phyloP scores from a whole-genome alignment of 2,113 vertebrate genomes.

The Lagopus leucura region DNA sequence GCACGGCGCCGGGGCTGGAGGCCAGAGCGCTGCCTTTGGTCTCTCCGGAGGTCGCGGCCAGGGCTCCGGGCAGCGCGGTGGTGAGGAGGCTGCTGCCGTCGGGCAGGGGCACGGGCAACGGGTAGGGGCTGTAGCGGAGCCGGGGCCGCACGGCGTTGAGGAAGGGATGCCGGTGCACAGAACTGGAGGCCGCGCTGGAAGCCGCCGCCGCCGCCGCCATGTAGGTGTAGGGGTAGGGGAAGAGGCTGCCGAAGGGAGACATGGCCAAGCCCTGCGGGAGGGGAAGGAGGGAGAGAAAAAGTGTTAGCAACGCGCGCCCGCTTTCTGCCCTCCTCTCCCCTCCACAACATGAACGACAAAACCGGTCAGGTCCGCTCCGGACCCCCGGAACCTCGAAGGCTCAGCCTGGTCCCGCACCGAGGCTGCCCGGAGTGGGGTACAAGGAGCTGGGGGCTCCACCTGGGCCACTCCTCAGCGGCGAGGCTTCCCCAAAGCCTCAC shows the following conservation, averaged over 20 bases:
- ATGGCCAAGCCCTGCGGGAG: slow-evolving; percentile 90
- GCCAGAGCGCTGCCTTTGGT: slow-evolving; percentile 81
- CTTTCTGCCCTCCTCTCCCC: neutral
- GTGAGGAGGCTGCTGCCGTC: slow-evolving; percentile 89
- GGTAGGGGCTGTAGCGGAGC: slow-evolving; percentile 95
- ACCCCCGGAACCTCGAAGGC: neutral
- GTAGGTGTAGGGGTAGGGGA: slow-evolving; percentile 96
- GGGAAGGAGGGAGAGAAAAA: neutral
- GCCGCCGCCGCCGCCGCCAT: slow-evolving; percentile 92
- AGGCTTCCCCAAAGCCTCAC: neutral
- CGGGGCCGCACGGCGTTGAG: slow-evolving; percentile 91
- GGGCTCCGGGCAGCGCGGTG: slow-evolving; percentile 80
- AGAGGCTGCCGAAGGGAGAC: slow-evolving; percentile 94
- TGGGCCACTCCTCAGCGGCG: neutral
- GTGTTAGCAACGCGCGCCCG: neutral
- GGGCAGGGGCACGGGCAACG: slow-evolving; percentile 87
- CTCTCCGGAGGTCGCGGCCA: slow-evolving; percentile 77
- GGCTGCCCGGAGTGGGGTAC: too few relatives aligned
- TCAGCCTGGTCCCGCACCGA: neutral
- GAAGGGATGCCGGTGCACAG: slow-evolving; percentile 93
- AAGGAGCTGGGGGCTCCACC: neutral
- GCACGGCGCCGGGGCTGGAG: slow-evolving; percentile 85
- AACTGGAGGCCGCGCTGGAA: slow-evolving; percentile 82
- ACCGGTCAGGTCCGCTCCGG: neutral
- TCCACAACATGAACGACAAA: too few relatives aligned